Base-by-base conservation (phyloP, 1,140 invertebrate species). In the Macrocentrus cingulum region DNA sequence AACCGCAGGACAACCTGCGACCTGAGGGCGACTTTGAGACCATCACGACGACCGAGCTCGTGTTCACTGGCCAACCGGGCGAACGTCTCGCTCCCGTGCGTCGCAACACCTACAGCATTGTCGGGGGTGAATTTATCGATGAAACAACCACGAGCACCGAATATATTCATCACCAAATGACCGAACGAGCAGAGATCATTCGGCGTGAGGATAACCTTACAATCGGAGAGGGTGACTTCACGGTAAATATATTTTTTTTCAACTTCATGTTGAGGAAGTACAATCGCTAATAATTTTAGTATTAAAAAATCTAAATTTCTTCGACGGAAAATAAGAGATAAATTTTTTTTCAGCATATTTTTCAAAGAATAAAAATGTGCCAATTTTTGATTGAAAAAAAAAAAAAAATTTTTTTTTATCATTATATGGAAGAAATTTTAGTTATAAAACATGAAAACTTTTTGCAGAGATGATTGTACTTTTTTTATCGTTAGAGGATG, bases 71-170 rank as follows among this genome's bases (percentile, higher is more conserved):
- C 1, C 82, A 84, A 71, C 75, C 83, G 57, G 80, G 80, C 16
- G 86, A 90, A 72, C 80, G 85, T 63, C 84, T 87, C 11, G 84
- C 78, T 63, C 83, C 88, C 39, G 84, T 90, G 49, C 80, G 91
- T 63, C 84, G 90, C 45, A 92, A 92, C 67, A 93, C 91, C 2
- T 92, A 87, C 81, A 92, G 88, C 0, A 91, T 91, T 76, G 75
- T 87, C 32, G 89, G 91, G 75, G 86, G 87, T 34, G 87, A 90
- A 56, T 84, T 90, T 73, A 82, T 65, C 23, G 83, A 84, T 48
- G 85, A 87, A 66, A 89, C 85, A 2, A 90, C 86, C 34, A 84
- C 77, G 41, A 77, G 82, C 71, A 81, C 82, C 2, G 87, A 89
- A 73, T 89, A 82, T 66, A 78, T 87, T 34, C 84, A 88, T 71